Base-by-base conservation (phyloP, 2,113 vertebrate genomes). In the Carettochelys insculpta region DNA sequence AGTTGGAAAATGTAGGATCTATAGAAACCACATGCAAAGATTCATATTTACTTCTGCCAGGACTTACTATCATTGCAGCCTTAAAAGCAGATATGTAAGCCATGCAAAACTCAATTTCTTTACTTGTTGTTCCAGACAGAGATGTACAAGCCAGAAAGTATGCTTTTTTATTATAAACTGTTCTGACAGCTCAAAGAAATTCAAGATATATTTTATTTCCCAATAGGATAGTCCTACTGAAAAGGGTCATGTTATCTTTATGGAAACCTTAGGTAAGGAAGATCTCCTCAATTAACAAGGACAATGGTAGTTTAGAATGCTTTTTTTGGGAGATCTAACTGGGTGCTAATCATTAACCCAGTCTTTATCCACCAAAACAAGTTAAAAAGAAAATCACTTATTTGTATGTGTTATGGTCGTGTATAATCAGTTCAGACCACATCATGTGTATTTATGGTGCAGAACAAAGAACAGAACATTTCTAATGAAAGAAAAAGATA, bases 21-120 rank as follows among this genome's bases (percentile, higher is more conserved):
- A 96, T 95, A 94, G 94, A 96, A 97, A 94, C 94, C 92, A 96
- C 93, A 95, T 96, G 96, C 92, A 96, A 96, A 96, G 94, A 92
- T 94, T 94, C 95, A 92, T 95, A 92, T 94, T 97, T 95, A 96
- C 96, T 96, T 96, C 93, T 96, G 94, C 92, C 93, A 96, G 96
- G 96, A 93, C 93, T 92, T 95, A 96, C 96, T 96, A 95, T 96
- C 95, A 94, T 92, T 97, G 96, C 97, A 96, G 89, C 88, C 92
- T 94, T 75, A 94, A 89, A 92, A 93, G 71, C 54, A 96, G 93
- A 95, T 94, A 97, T 88, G 90, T 85, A 96, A 96, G 88, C 88
- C 77, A 73, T 81, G 92, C 80, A 94, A 90, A 94, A 94, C 79
- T 91, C 93, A 95, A 89, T 92, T 83, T 86, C 58, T 94, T 54